Conservation (phyloP, 2,797 vertebrate genomes). For the Myripristis jacobus region DNA sequence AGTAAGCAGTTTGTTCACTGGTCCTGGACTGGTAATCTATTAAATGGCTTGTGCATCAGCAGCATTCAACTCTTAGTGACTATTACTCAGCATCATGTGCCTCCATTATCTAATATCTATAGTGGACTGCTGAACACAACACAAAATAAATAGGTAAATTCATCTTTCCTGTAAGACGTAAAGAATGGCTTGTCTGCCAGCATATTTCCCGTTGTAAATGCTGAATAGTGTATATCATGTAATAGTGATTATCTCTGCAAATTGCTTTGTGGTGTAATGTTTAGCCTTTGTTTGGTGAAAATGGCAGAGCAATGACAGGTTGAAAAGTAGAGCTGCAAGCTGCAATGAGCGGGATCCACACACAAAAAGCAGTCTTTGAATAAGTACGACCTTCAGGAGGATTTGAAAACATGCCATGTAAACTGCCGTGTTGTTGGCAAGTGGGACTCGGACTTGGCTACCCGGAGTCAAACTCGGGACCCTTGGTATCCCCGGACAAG, state of each 20-base stretch:
- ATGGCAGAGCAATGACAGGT: constrained; percentile 70
- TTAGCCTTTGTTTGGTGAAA: constrained; percentile 63
- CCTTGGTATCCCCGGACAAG: too few relatives aligned
- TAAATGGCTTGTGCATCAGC: constrained; percentile 20
- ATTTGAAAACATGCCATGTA: too few relatives aligned
- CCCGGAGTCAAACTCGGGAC: too few relatives aligned
- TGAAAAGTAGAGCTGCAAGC: too few relatives aligned
- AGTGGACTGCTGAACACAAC: constrained; percentile 43
- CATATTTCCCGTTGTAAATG: constrained; percentile 13
- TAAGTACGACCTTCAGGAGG: too few relatives aligned
- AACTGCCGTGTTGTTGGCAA: too few relatives aligned
- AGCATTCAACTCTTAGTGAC: constrained; percentile 8
- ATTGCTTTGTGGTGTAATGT: constrained; percentile 68
- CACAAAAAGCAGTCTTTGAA: too few relatives aligned
- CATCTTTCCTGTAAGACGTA: constrained; percentile 38
- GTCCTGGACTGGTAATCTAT: background rate
- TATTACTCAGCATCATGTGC: constrained; percentile 28
- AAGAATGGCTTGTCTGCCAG: constrained; percentile 1
- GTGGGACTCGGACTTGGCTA: too few relatives aligned
- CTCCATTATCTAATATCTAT: constrained; percentile 39
- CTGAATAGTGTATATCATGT: constrained; percentile 48
- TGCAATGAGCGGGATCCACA: too few relatives aligned
- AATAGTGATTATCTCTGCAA: constrained; percentile 72
- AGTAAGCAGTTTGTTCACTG: too few relatives aligned
- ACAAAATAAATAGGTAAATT: constrained; percentile 47